Base-by-base conservation (phyloP, 2,113 vertebrate genomes). In the Triplophysa rosa region DNA sequence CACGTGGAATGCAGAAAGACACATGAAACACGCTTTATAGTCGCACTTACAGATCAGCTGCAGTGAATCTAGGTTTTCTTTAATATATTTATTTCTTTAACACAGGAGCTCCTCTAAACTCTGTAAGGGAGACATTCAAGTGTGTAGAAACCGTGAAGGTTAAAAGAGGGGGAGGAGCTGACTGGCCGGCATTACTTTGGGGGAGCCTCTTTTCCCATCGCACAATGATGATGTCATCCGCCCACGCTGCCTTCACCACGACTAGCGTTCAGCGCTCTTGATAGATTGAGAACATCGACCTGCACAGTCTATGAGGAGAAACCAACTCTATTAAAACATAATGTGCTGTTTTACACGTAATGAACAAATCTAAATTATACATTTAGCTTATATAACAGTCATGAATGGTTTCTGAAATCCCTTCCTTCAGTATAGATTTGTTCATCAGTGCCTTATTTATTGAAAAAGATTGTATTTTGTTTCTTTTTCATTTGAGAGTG, bases 81-180 rank as follows among this genome's bases (percentile, higher is more conserved):
- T 91, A 84, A 91, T 86, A 84, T 87, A 80, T 56, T 78, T 87
- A 86, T 87, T 89, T 83, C 88, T 85, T 87, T 89, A 86, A 91
- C 87, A 90, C 93, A 93, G 93, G 93, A 86, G 73, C 63, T 87
- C 82, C 89, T 89, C 89, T 91, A 92, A 89, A 86, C 85, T 87
- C 89, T 83, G 78, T 89, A 87, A 92, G 84, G 85, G 85, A 89
- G 87, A 86, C 82, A 82, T 82, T 84, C 24, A 88, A 86, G 84
- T 81, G 78, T 82, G 81, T 24, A 87, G 81, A 83, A 88, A 89
- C 85, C 86, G 87, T 89, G 89, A 91, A 89, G 62, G 69, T 54
- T 89, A 82, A 84, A 89, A 80, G 85, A 87, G 83, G 85, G 78
- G 82, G 89, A 88, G 78, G 88, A 90, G 83, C 86, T 72, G 80